Percentiles rank a stretch among this genome's conserved stretches.
phyloP scores from a whole-genome alignment of 2,888 invertebrate species.

The Itoplectis maculator region DNA sequence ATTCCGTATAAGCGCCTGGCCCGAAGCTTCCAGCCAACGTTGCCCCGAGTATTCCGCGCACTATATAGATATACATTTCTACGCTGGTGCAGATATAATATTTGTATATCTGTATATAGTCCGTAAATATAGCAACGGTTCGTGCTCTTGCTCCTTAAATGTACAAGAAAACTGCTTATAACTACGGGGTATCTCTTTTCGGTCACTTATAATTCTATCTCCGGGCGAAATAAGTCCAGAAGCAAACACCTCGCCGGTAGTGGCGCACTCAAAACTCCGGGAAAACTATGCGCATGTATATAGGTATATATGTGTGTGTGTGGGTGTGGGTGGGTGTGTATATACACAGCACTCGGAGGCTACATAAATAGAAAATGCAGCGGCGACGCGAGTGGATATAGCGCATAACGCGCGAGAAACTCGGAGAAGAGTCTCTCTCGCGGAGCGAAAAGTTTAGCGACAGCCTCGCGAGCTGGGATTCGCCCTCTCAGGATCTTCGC shows the following conservation, averaged over 20 bases:
- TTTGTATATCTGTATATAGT: constrained; percentile 14
- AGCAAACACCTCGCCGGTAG: constrained; percentile 49
- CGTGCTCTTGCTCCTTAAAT: constrained; percentile 12
- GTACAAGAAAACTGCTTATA: constrained; percentile 36
- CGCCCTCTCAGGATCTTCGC: constrained; percentile 40
- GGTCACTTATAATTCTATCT: constrained; percentile 52
- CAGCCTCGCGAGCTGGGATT: constrained; percentile 49
- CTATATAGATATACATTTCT: neutral
- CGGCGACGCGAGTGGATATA: neutral
- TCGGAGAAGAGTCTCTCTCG: constrained; percentile 46
- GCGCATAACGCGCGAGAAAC: constrained; percentile 47
- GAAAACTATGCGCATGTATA: neutral
- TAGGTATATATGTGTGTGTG: constrained; percentile 32
- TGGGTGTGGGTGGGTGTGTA: neutral
- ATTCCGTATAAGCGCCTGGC: constrained; percentile 52
- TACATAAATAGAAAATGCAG: neutral
- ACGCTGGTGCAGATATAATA: too few relatives aligned
- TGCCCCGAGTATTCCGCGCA: neutral
- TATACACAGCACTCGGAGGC: neutral
- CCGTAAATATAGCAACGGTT: neutral
- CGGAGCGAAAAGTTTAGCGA: constrained; percentile 59
- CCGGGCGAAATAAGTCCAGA: constrained; percentile 53
- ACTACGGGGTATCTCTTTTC: constrained; percentile 54
- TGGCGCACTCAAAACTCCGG: constrained; percentile 50
- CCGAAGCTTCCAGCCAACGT: constrained; percentile 3